A percentile compares a stretch with the other conserved stretches of the same genome.
Conservation (phyloP, 2,888 invertebrate genomes). For the Tineola bisselliella region DNA sequence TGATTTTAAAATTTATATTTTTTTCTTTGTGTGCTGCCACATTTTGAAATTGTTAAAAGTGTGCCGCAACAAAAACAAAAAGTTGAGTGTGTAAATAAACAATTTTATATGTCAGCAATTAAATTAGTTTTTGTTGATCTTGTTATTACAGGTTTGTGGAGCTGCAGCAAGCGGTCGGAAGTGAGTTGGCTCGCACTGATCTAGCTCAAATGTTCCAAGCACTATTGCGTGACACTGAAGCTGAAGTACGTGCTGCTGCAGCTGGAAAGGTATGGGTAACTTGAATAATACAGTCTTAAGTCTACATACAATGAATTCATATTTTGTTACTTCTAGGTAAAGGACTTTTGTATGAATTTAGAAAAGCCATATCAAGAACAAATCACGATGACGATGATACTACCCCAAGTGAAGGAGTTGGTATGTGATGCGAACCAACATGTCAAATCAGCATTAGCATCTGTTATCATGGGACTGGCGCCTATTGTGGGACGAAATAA, state of each 20-base stretch:
- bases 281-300: not conserved
- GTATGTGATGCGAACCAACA: slow-evolving; percentile 98
- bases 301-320: not conserved
- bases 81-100: too few species aligned
- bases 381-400: slow-evolving; percentile 94
- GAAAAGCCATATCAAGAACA: slow-evolving; percentile 89
- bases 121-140: not conserved
- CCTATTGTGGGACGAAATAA: slow-evolving; percentile 97
- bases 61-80: too few species aligned
- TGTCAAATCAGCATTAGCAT: slow-evolving; percentile 97
- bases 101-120: too few species aligned
- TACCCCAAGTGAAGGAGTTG: slow-evolving; percentile 97
- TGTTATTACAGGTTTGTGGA: slow-evolving; percentile 71
- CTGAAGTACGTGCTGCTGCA: slow-evolving; percentile 97
- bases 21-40: too few species aligned
- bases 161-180: slow-evolving; percentile 95
- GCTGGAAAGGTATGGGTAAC: slow-evolving; percentile 79
- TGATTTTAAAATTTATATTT: too few species aligned
- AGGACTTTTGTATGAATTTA: slow-evolving; percentile 95
- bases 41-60: too few species aligned
- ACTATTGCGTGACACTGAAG: slow-evolving; percentile 96
- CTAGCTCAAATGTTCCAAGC: slow-evolving; percentile 93
- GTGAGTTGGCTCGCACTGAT: slow-evolving; percentile 94
- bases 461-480: slow-evolving; percentile 99
- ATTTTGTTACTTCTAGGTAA: slow-evolving; percentile 56